Percentiles rank a stretch among this genome's conserved stretches.
These are phyloP conservation scores for Drosophila seclusa DNA, from an alignment of 2,888 invertebrate species.

Conservation along the genomic window DNA sequence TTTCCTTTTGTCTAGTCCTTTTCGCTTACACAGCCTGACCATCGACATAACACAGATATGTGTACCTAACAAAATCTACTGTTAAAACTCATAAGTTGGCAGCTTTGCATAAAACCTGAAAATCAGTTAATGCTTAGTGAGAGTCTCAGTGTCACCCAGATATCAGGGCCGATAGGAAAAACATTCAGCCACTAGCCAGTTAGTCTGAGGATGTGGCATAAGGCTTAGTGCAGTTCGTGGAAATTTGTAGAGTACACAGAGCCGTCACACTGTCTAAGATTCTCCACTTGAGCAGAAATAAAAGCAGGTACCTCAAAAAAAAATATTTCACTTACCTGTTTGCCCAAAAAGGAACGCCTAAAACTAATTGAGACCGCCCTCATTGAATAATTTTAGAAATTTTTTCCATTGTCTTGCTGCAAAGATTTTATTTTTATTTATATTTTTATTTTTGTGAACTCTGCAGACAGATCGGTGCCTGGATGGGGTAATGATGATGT, in stretches of 20 bases:
- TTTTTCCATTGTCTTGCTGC: conserved; percentile 48
- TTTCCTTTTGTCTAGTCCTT: neutral
- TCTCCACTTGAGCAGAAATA: conserved; percentile 66
- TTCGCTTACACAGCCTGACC: conserved; percentile 1
- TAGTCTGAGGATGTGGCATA: conserved; percentile 19
- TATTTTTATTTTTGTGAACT: conserved; percentile 27
- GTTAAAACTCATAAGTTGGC: conserved; percentile 12
- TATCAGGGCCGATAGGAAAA: conserved; percentile 24
- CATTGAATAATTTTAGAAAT: conserved; percentile 75
- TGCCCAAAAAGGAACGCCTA: conserved; percentile 55
- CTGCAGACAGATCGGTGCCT: conserved; percentile 68
- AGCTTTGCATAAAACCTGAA: conserved; percentile 35
- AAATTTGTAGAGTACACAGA: conserved; percentile 46
- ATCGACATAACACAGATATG: neutral
- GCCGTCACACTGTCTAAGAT: conserved; percentile 64
- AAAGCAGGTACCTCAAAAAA: conserved; percentile 63
- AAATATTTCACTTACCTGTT: conserved; percentile 59
- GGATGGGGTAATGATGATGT: conserved; percentile 73
- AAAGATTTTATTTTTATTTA: conserved; percentile 46
- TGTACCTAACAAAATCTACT: neutral
- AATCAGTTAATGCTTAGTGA: conserved; percentile 20
- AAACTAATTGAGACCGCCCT: conserved; percentile 82
- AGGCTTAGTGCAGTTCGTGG: conserved; percentile 68
- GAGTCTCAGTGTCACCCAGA: conserved; percentile 27
- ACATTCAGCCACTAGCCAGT: conserved; percentile 6